Evolutionary conservation across 2,113 vertebrate species (phyloP).

Genomic region (Oryzias melastigma): DNA sequence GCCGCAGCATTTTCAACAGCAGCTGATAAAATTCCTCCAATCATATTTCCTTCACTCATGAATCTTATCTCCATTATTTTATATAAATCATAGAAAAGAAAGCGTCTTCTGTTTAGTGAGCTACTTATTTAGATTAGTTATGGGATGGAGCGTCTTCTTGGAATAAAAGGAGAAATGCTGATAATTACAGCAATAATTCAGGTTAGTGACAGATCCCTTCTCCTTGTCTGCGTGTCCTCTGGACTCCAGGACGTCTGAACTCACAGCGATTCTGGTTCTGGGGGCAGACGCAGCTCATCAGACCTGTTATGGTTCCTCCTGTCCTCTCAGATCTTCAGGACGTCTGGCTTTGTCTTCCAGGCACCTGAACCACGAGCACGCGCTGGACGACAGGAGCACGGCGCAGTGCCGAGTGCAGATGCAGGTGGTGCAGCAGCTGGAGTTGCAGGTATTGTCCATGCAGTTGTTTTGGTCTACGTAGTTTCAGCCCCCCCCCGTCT

Average conservation of each 20-base stretch:
- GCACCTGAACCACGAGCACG: conserved; percentile 99
- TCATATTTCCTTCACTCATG: conserved; percentile 99
- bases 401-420: conserved; percentile 99
- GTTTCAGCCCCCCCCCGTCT: too few species aligned
- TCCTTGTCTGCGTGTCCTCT: conserved; percentile 98
- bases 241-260: conserved; percentile 87
- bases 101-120: conserved; percentile 92
- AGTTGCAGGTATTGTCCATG: conserved; percentile 90
- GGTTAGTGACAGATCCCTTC: conserved; percentile 98
- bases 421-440: conserved; percentile 99
- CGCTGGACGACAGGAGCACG: conserved; percentile 99
- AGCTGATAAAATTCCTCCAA: conserved; percentile 99
- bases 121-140: conserved; percentile 99
- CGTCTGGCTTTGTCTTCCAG: conserved; percentile 72
- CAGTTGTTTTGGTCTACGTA: conserved; percentile 58
- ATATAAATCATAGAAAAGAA: conserved; percentile 96
- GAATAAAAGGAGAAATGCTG: conserved; percentile 96
- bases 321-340: too few species aligned
- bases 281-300: too few species aligned
- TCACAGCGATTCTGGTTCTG: too few species aligned
- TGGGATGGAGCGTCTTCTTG: conserved; percentile 97
- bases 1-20: conserved; percentile 99
- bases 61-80: conserved; percentile 99
- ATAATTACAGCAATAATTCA: conserved; percentile 99
- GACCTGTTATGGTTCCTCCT: too few species aligned